Evolutionary conservation across 2,797 vertebrate species (phyloP).

Genomic region (Threskiornis aethiopicus): DNA sequence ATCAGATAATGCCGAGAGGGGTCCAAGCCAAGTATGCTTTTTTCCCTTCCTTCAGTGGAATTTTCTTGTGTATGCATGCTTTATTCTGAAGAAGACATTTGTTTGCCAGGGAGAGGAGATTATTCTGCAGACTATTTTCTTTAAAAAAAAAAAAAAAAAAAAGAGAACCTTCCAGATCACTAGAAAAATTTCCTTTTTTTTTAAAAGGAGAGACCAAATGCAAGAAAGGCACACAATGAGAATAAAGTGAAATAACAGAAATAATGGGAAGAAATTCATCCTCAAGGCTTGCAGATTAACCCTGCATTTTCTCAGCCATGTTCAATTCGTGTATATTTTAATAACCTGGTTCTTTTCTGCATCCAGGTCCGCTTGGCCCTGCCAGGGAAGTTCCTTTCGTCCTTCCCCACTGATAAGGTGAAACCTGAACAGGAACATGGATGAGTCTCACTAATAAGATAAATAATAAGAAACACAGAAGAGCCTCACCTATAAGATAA

Average conservation of each 20-base stretch:
- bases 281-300: not conserved
- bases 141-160: not conserved
- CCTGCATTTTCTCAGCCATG: not conserved
- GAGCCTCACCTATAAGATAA: not conserved
- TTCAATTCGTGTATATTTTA: not conserved
- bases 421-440: not conserved
- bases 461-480: not conserved
- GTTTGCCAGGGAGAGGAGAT: conserved; percentile 7
- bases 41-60: not conserved
- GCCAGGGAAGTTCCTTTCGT: not conserved
- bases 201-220: not conserved
- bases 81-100: not conserved
- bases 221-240: not conserved
- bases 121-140: conserved; percentile 4
- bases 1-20: not conserved
- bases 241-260: conserved; percentile 1
- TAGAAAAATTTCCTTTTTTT: not conserved
- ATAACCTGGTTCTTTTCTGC: not conserved
- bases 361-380: not conserved
- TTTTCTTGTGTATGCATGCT: not conserved
- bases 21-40: not conserved
- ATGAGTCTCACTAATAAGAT: not conserved
- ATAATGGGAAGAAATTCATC: not conserved
- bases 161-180: not conserved
- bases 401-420: not conserved